Evolutionary conservation across 2,888 invertebrate genomes (phyloP).

Genomic region (Baronia brevicornis): DNA sequence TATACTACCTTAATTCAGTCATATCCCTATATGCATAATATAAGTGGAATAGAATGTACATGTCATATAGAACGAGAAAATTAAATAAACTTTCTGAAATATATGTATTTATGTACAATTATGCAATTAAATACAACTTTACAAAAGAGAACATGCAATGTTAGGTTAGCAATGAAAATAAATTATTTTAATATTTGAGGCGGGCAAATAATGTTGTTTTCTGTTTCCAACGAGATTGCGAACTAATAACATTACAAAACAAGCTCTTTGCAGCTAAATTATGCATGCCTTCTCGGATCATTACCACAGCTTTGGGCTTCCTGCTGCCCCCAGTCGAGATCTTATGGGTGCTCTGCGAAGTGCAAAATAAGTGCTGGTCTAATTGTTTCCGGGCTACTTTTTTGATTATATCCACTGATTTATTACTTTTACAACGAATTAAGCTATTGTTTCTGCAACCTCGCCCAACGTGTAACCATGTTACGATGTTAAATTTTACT

Average conservation of each 20-base stretch:
- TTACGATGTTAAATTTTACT: too few relatives aligned
- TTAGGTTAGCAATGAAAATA: conserved; percentile 49
- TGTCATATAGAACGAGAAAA: too few relatives aligned
- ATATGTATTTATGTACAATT: too few relatives aligned
- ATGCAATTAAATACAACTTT: conserved; percentile 32
- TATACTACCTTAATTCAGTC: too few relatives aligned
- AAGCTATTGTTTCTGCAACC: neutral
- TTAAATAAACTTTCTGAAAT: too few relatives aligned
- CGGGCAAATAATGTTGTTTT: conserved; percentile 64
- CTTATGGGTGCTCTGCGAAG: conserved; percentile 44
- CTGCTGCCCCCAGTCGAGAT: conserved; percentile 53
- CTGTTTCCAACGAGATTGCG: conserved; percentile 69
- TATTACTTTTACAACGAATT: neutral
- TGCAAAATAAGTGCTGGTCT: conserved; percentile 26
- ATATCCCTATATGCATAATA: too few relatives aligned
- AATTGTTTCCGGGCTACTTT: conserved; percentile 10
- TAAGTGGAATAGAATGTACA: too few relatives aligned
- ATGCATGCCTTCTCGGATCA: conserved; percentile 74
- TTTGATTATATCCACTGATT: conserved; percentile 1
- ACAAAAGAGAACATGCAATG: conserved; percentile 32
- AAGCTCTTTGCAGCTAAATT: conserved; percentile 71
- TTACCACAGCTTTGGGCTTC: conserved; percentile 52
- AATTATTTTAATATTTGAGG: conserved; percentile 71
- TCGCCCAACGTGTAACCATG: too few relatives aligned
- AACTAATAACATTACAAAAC: conserved; percentile 74